Evolutionary conservation across 2,888 invertebrate species (phyloP), one percentile per base, ranked within the genome.

Genomic region (Sphecodes monilicornis): DNA sequence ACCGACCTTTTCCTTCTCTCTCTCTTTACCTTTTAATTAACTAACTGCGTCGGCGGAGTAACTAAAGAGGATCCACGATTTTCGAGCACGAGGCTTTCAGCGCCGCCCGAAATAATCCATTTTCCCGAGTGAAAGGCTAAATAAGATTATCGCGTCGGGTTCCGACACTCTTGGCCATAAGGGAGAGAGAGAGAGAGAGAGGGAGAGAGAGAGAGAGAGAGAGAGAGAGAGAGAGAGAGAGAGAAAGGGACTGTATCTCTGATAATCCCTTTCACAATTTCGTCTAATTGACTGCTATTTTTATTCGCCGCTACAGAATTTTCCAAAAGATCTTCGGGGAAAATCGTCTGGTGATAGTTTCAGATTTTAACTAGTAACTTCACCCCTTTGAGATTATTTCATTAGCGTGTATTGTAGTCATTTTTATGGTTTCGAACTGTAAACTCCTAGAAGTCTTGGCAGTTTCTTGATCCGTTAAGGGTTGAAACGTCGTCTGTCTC

Each of bases 11-110:
- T 29, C n/a, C 29, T 41, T 60, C 54, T 29, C 57, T 57, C 36
- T 78, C 75, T 71, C 84, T 82, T 84, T 86, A 80, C 82, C 87
- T 84, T 91, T 90, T 90, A 90, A 91, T 91, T 90, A 91, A 91
- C 87, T 86, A 88, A 85, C 89, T 88, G 88, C 84, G 72, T 66
- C 66, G 64, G 78, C 57, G 78, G 79, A 86, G 83, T 82, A 85
- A 84, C 82, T 86, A 87, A 91, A 90, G 88, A 84, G 88, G 85
- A 86, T 85, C 77, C 80, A 29, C 80, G 64, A 84, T 81, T 90
- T 80, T 71, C 78, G 76, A 90, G 84, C 57, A 78, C n/a, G 50
- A 76, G 80, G 70, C 79, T 89, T 87, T 77, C 88, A 77, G 46
- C 76, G 75, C 57, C 77, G 80, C 43, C 80, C 84, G 81, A 85